These are phyloP conservation scores for Holothuria scabra DNA, from an alignment of 53 echinoderm and acorn worm genomes.

Conservation along the genomic window DNA sequence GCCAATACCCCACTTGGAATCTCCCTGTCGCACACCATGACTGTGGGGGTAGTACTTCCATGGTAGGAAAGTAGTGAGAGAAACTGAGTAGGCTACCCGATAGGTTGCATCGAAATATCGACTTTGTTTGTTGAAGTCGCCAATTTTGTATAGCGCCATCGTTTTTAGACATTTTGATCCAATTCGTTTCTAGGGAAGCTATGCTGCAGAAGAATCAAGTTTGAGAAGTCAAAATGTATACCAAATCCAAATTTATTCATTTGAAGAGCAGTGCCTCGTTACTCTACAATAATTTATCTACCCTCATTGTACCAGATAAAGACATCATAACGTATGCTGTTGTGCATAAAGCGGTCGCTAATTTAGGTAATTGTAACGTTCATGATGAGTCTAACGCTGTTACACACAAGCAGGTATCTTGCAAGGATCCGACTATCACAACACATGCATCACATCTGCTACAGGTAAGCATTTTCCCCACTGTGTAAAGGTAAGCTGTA, in stretches of 20 bases:
- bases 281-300: constrained; percentile 91
- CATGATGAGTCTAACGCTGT: constrained; percentile 39
- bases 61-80: too few relatives aligned
- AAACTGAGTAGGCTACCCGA: too few relatives aligned
- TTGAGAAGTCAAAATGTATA: constrained; percentile 72
- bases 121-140: too few relatives aligned
- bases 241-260: constrained; percentile 87
- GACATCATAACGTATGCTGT: constrained; percentile 85
- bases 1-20: too few relatives aligned
- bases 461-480: constrained; percentile 63
- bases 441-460: constrained; percentile 74
- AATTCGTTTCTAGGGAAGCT: constrained; percentile 31
- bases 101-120: too few relatives aligned
- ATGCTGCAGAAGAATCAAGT: too few relatives aligned
- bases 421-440: constrained; percentile 71
- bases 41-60: too few relatives aligned
- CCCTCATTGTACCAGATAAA: constrained; percentile 77
- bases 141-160: too few relatives aligned
- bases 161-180: too few relatives aligned
- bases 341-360: constrained; percentile 92
- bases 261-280: constrained; percentile 88
- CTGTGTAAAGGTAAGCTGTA: too few relatives aligned
- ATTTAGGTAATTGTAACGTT: constrained; percentile 76
- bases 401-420: constrained; percentile 63
- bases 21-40: too few relatives aligned